phyloP scores from a whole-genome alignment of 2,888 invertebrate genomes.

The Vandiemenella viatica region DNA sequence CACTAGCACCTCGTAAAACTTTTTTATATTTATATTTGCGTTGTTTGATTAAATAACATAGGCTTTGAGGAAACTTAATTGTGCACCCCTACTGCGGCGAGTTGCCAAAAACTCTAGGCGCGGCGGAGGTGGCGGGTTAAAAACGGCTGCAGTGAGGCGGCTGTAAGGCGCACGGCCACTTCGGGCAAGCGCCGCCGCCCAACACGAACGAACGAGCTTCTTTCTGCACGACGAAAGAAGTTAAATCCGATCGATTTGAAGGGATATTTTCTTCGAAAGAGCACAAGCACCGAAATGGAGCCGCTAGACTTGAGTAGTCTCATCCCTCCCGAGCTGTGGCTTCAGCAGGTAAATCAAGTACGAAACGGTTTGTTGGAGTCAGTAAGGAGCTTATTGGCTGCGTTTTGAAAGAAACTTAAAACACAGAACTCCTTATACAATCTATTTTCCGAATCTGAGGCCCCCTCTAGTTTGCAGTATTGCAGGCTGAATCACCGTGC shows the following conservation, averaged over 20 bases:
- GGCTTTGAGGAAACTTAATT: no score
- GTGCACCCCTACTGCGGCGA: background rate
- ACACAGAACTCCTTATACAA: no score
- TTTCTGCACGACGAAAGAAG: slow-evolving; percentile 1
- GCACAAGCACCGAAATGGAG: slow-evolving; percentile 48
- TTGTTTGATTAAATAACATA: no score
- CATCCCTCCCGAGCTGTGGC: slow-evolving; percentile 68
- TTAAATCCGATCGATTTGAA: slow-evolving; percentile 7
- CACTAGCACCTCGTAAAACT: no score
- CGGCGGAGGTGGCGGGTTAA: slow-evolving; percentile 1
- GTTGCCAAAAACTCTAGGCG: background rate
- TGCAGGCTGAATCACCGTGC: no score
- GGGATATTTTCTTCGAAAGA: slow-evolving; percentile 12
- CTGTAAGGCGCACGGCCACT: slow-evolving; percentile 2
- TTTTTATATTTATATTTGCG: no score
- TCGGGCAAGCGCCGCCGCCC: slow-evolving; percentile 1
- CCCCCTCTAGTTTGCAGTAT: no score
- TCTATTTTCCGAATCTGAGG: no score
- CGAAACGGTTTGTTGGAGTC: background rate
- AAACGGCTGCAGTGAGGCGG: background rate
- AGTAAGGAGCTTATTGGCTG: no score
- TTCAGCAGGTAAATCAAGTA: slow-evolving; percentile 56
- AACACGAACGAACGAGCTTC: slow-evolving; percentile 15
- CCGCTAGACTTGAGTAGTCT: slow-evolving; percentile 73
- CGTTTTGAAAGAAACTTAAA: no score